phyloP scores from a whole-genome alignment of 2,113 vertebrate genomes.

The Motacilla tschutschensis region DNA sequence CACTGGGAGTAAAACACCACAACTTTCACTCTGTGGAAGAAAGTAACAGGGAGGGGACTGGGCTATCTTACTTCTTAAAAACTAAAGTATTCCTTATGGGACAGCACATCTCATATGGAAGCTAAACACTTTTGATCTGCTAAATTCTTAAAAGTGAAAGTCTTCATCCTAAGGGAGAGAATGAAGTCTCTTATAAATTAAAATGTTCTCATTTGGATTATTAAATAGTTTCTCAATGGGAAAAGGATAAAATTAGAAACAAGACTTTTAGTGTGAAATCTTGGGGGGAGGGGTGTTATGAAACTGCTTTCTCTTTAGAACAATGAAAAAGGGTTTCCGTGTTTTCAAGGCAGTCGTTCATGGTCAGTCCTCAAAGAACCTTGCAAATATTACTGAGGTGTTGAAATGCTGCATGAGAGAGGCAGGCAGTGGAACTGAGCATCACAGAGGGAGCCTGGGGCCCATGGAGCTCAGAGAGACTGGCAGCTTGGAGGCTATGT shows the following conservation, averaged over 20 bases:
- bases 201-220: neutral
- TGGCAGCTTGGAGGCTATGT: neutral
- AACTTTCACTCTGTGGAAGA: neutral
- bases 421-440: neutral
- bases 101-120: neutral
- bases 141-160: slow-evolving; percentile 20
- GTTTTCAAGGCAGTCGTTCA: neutral
- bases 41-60: neutral
- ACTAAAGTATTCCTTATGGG: neutral
- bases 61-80: neutral
- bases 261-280: neutral
- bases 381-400: neutral
- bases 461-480: neutral
- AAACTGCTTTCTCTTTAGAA: neutral
- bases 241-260: slow-evolving; percentile 13
- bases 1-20: neutral
- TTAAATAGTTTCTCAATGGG: neutral
- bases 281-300: neutral
- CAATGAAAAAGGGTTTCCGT: neutral
- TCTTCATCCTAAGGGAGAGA: neutral
- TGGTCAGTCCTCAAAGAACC: neutral
- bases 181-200: neutral
- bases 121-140: slow-evolving; percentile 9
- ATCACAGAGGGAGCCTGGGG: neutral
- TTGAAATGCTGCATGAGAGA: neutral